Evolutionary conservation across 2,888 invertebrate species (phyloP).

Genomic region (Gandaritis pyraliata): DNA sequence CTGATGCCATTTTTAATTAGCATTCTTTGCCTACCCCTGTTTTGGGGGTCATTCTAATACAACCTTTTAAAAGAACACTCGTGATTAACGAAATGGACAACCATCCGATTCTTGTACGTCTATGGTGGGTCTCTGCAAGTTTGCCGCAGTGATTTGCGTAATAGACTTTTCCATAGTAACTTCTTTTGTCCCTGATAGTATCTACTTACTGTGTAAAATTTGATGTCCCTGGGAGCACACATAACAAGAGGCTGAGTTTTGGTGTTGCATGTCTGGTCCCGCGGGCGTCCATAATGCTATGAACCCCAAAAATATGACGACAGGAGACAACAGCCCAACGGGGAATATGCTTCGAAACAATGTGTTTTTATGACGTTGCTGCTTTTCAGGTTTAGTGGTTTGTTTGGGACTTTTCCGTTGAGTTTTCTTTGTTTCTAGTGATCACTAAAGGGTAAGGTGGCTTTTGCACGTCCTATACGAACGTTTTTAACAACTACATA

Average conservation of each 20-base stretch:
- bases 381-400: neutral
- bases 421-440: neutral
- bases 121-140: too few relatives aligned
- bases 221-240: constrained; percentile 3
- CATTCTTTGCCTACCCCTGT: too few relatives aligned
- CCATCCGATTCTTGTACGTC: too few relatives aligned
- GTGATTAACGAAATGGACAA: too few relatives aligned
- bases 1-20: too few relatives aligned
- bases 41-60: too few relatives aligned
- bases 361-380: constrained; percentile 1
- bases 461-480: too few relatives aligned
- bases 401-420: neutral
- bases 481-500: too few relatives aligned
- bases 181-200: too few relatives aligned
- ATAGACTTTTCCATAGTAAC: too few relatives aligned
- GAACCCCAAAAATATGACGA: constrained; percentile 52
- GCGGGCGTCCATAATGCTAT: constrained; percentile 43
- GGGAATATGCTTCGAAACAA: neutral
- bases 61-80: too few relatives aligned
- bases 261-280: constrained; percentile 46
- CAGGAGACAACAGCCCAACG: constrained; percentile 35
- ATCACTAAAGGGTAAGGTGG: neutral
- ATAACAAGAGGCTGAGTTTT: constrained; percentile 39
- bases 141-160: too few relatives aligned
- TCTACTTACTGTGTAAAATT: neutral